Evolutionary conservation across 2,888 invertebrate genomes (phyloP), one percentile per base, ranked within the genome.

Genomic region (Ophion ellenae): DNA sequence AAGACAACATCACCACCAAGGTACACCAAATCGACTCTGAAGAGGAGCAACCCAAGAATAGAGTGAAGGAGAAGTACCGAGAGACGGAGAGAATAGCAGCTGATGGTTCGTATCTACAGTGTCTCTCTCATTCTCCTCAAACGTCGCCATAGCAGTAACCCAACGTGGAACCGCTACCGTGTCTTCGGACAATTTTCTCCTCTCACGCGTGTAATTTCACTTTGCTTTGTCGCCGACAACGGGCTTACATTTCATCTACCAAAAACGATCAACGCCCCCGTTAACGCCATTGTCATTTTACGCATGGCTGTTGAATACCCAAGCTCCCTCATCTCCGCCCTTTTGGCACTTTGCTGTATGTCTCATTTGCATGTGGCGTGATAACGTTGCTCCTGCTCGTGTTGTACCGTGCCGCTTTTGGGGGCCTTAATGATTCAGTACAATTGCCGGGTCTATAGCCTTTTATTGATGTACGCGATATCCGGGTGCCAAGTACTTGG

Each of bases 1-100:
- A 84, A 89, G 87, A 88, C 85, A 88, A 88, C 87, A 88, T 80
- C 75, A 79, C 86, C 70, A 76, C 83, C 64, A 63, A 78, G 63
- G 67, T 53, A 53, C 45, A 75, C 75, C 75, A 81, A 75, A 81
- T 74, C 81, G 74, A 81, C 81, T 81, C 75, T 74, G 66, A 20
- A 61, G 79, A 85, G 71, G 69, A 81, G 45, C 40, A 59, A 36
- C 47, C 47, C 61, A 61, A 81, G 69, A 63, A 74, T 63, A 36
- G 53, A 47, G 78, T 66, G 67, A 74, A 61, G 45, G 69, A 57
- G 73, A 47, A 74, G 66, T 32, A 57, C 73, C 66, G 79, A 64
- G 53, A 63, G 47, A 66, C 66, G 66, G 53, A 64, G 32, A 63
- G 63, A 63, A 36, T 32, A 36, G 61, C 20, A 78, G 78, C 59